A percentile compares a stretch with the other conserved stretches of the same genome.
These are phyloP conservation scores for Cossypha niveicapilla DNA, from an alignment of 2,797 vertebrate genomes.

Conservation along the genomic window DNA sequence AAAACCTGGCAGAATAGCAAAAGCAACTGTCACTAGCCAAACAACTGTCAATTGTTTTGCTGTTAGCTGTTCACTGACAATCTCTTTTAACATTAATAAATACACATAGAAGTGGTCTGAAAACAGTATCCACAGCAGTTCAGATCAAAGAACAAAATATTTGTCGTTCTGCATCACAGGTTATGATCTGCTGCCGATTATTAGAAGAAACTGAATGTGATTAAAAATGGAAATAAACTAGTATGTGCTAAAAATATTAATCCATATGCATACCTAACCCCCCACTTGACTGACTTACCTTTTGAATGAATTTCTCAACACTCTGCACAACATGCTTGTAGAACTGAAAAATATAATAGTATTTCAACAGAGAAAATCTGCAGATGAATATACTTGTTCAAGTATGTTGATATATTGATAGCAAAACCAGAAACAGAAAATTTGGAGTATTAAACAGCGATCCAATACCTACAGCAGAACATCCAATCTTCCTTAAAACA, in stretches of 20 bases:
- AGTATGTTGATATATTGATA: neutral
- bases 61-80: neutral
- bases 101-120: neutral
- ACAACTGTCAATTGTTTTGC: neutral
- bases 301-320: slow-evolving; percentile 98
- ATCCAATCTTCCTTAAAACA: neutral
- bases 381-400: neutral
- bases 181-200: neutral
- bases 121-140: neutral
- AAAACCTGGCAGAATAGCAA: neutral
- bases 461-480: neutral
- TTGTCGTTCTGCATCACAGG: neutral
- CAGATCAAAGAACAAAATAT: neutral
- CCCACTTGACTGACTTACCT: slow-evolving; percentile 76
- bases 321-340: slow-evolving; percentile 99
- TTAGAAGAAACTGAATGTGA: neutral
- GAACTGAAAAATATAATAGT: slow-evolving; percentile 82
- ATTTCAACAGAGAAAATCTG: neutral
- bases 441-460: neutral
- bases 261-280: neutral
- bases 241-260: neutral
- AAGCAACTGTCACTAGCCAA: neutral
- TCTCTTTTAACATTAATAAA: neutral
- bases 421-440: neutral
- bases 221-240: neutral